Conservation (phyloP, 1,140 invertebrate genomes). For the Belonocnema kinseyi region DNA sequence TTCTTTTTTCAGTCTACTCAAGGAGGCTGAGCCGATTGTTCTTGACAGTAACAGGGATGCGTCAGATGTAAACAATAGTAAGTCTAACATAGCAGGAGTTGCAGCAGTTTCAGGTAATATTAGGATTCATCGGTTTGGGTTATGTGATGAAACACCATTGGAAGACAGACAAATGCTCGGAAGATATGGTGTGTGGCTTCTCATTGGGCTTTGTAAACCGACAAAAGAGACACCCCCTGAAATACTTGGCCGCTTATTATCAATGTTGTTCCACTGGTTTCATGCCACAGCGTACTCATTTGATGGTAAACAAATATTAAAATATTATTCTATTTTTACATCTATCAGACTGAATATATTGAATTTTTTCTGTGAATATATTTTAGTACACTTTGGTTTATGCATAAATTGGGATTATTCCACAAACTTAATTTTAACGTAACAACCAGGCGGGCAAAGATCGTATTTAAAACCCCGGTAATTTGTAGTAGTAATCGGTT, state of each 20-base stretch:
- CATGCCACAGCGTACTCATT: conserved; percentile 97
- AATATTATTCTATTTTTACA: background rate
- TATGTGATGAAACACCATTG: conserved; percentile 72
- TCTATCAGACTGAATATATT: no score
- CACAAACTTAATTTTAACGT: no score
- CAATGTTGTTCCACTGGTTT: conserved; percentile 99
- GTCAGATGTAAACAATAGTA: conserved; percentile 70
- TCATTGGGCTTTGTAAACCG: conserved; percentile 95
- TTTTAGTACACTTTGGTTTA: no score
- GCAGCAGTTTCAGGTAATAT: conserved; percentile 58
- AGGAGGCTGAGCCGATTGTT: conserved; percentile 86
- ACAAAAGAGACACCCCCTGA: conserved; percentile 90
- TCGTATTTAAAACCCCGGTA: no score
- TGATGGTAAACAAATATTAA: conserved; percentile 83
- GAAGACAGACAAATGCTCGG: conserved; percentile 94
- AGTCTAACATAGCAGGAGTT: conserved; percentile 61
- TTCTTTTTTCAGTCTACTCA: conserved; percentile 80
- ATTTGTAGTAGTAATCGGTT: no score
- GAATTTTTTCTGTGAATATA: no score
- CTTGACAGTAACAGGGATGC: conserved; percentile 77
- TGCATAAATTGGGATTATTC: no score
- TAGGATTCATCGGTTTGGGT: conserved; percentile 42
- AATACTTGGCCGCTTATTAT: conserved; percentile 92
- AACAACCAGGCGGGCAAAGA: no score
- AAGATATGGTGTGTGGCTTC: conserved; percentile 96